Conservation (phyloP, 2,888 invertebrate species). For the Lasius fuliginosus region DNA sequence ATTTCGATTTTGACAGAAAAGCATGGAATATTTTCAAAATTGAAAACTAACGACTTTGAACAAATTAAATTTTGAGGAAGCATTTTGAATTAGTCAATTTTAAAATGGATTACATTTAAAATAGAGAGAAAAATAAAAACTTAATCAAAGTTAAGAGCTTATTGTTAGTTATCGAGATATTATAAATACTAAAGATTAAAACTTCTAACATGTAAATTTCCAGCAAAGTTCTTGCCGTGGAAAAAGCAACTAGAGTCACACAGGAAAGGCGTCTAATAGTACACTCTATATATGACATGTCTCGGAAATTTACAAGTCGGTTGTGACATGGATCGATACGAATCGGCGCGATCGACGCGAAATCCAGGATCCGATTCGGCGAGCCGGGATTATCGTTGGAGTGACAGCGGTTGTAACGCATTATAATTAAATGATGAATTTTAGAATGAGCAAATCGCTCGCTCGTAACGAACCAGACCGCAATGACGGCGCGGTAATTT, state of each 20-base stretch:
- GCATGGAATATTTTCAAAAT: neutral
- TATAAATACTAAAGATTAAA: neutral
- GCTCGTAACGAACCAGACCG: constrained; percentile 62
- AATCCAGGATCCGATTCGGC: constrained; percentile 43
- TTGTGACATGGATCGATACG: constrained; percentile 29
- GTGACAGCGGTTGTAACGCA: constrained; percentile 56
- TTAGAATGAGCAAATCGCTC: constrained; percentile 62
- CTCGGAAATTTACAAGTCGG: constrained; percentile 41
- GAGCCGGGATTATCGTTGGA: constrained; percentile 52
- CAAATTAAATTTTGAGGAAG: neutral
- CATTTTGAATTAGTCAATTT: neutral
- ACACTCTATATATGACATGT: neutral
- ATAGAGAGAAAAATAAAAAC: neutral
- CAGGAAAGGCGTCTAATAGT: neutral
- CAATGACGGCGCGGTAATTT: constrained; percentile 63
- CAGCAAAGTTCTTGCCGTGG: neutral
- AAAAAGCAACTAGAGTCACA: neutral
- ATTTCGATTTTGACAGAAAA: neutral
- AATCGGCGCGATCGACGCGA: constrained; percentile 47
- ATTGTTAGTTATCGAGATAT: neutral
- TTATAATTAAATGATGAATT: constrained; percentile 68
- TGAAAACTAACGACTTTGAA: neutral
- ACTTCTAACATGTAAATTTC: neutral
- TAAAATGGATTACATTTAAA: neutral
- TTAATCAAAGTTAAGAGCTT: neutral